A percentile compares a stretch with the other conserved stretches of the same genome.
phyloP scores from a whole-genome alignment of 2,113 vertebrate genomes.

The Myiozetetes cayanensis region DNA sequence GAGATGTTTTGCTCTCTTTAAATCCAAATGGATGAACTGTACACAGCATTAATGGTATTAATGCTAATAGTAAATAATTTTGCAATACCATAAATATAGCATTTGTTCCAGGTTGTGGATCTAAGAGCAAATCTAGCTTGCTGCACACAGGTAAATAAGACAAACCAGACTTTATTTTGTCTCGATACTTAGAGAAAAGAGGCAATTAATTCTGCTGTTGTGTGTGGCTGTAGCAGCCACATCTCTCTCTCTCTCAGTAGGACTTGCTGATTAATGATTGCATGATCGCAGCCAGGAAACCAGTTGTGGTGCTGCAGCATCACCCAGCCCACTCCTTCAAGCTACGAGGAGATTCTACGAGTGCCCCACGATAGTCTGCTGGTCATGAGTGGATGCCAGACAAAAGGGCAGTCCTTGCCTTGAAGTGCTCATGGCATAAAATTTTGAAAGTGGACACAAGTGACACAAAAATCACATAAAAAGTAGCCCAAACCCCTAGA shows the following conservation, averaged over 20 bases:
- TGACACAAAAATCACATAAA: not conserved
- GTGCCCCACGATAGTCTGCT: rapidly evolving
- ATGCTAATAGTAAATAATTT: not conserved
- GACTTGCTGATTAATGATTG: not conserved
- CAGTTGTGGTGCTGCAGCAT: rapidly evolving
- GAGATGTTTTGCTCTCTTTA: not conserved
- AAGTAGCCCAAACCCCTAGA: not conserved
- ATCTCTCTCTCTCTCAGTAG: not conserved
- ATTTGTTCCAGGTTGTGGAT: not conserved
- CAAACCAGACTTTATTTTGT: not conserved
- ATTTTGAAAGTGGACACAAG: not conserved
- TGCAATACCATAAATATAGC: not conserved
- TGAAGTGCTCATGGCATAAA: not conserved
- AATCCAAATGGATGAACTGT: not conserved
- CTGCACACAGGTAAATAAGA: not conserved
- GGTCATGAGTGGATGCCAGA: rapidly evolving
- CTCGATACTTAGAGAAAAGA: not conserved
- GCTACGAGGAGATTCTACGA: not conserved
- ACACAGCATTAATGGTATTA: not conserved
- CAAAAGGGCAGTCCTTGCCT: not conserved
- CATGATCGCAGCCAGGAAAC: not conserved
- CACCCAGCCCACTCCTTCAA: not conserved
- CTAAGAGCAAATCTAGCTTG: not conserved
- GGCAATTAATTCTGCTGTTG: not conserved
- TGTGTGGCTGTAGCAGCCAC: not conserved